Evolutionary conservation across 2,888 invertebrate genomes (phyloP), one percentile per base, ranked within the genome.

Genomic region (Melipona bicolor): DNA sequence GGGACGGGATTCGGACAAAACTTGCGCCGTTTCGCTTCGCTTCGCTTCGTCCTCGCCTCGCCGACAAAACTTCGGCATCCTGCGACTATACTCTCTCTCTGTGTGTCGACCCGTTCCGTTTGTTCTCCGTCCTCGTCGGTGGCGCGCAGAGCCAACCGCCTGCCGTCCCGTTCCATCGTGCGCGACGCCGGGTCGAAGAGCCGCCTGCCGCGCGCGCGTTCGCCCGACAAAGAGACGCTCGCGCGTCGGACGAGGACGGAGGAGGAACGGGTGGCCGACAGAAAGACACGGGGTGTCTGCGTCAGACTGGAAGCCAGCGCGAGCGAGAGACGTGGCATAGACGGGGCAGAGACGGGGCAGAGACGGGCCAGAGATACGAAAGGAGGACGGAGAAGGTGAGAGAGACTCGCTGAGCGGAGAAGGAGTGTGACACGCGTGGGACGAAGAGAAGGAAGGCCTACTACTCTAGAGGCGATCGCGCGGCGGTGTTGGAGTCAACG

Each of bases 1-100:
- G 93, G 93, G 94, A 93, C 93, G 91, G 89, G 91, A 91, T 92
- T 88, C 81, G 87, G 92, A 83, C 93, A 92, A 90, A 88, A 92
- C 79, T 92, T 91, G 68, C 2, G 0, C 43, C 9, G 43, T 9
- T 32, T 32, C 4, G 32, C 4, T 36, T 36, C 36, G 36, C 9
- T 9, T 43, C 43, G 85, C 27, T 27, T 27, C 27, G 27, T 27
- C 68, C 90, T 72, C 72, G 81, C 81, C 77, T 75, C 84, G 79
- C 36, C 36, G 91, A 91, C 91, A 59, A 91, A 88, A 91, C 91
- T 91, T 91, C 91, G 91, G 91, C 91, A 91, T 89, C 90, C 83
- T 85, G 87, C 87, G 82, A 85, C 79, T 9, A 36, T 32, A 32
- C 32, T 32, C 32, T 32, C 43, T 43, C 43, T 85, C 56, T 79